Base-by-base conservation (phyloP, 1,140 invertebrate species). In the Bilobella aurantiaca region DNA sequence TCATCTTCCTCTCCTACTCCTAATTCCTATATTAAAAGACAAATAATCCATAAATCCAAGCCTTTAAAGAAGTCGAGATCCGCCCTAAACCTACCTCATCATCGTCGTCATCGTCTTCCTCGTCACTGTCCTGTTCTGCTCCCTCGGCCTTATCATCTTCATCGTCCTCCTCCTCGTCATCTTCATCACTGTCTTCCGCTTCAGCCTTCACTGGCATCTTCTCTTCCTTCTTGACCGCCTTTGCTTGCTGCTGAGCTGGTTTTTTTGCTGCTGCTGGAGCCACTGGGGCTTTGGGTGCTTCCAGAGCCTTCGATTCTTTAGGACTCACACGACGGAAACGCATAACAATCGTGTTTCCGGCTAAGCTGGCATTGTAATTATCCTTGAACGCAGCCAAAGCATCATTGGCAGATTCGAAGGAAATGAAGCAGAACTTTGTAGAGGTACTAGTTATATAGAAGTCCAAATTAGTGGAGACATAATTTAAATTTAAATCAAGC, bases 1-100 rank as follows among this genome's bases (percentile, higher is more conserved):
- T 67, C 68, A 16, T 66, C 64, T 14, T 69, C 68, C 21, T 66
- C 67, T 3, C 65, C 67, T 27, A 65, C 64, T 47, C 65, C 67
- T 18, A 62, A 59, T 8, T 65, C 67, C n/a, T 68, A n/a, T n/a
- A n/a, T n/a, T n/a, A n/a, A n/a, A n/a, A n/a, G n/a, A 61, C 27
- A 31, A 27, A 21, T 31, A 46, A 58, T 58, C 3, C 3, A 34
- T 57, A 64, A 34, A 3, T 8, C 18, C 34, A 42, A 18, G 42
- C n/a, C 29, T 16, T 29, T 31, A 42, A 3, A 61, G 25, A 5
- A 18, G 30, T 14, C 28, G 3, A 2, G 18, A 46, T 27, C 28
- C n/a, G 31, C n/a, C 28, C 53, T 56, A 5, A 63, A 63, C 31
- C 29, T 27, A 28, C 64, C 34, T 47, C 58, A 28, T 64, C 62